A percentile compares a stretch with the other conserved stretches of the same genome.
Conservation (phyloP, 1,140 invertebrate genomes). For the Pollicipes pollicipes region DNA sequence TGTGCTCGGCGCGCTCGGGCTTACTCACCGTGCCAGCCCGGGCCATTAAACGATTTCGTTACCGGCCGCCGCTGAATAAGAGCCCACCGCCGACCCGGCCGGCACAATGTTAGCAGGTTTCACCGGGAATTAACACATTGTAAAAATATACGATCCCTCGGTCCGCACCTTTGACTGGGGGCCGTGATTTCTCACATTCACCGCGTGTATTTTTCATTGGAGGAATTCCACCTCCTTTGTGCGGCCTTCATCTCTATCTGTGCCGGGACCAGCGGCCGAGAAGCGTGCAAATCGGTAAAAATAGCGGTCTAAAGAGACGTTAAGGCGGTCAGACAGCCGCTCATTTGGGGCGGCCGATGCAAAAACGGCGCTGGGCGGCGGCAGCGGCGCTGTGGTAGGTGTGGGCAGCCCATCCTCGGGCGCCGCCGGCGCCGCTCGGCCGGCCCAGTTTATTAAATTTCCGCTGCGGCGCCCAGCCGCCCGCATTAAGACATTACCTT, state of each 20-base stretch:
- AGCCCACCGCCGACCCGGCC: background rate
- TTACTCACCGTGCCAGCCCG: background rate
- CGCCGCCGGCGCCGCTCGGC: too few relatives aligned
- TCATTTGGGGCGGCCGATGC: background rate
- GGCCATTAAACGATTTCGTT: background rate
- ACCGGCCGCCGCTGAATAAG: background rate
- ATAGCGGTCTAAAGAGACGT: background rate
- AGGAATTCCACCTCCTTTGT: background rate
- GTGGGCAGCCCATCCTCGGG: too few relatives aligned
- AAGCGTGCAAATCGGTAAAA: slow-evolving; percentile 6
- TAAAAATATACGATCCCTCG: background rate
- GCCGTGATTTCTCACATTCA: background rate
- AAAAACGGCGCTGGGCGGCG: background rate
- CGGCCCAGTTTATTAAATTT: background rate
- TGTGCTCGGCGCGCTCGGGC: background rate
- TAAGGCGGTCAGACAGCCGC: background rate
- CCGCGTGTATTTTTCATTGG: background rate
- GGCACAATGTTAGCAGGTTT: background rate
- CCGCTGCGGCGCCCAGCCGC: too few relatives aligned
- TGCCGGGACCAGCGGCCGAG: background rate
- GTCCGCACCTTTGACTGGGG: background rate
- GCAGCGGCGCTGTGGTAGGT: background rate
- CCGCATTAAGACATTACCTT: background rate
- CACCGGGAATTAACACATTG: slow-evolving; percentile 5
- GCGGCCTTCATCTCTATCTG: slow-evolving; percentile 1